Conservation (phyloP, 2,113 vertebrate species). For the Corythaeola cristata region DNA sequence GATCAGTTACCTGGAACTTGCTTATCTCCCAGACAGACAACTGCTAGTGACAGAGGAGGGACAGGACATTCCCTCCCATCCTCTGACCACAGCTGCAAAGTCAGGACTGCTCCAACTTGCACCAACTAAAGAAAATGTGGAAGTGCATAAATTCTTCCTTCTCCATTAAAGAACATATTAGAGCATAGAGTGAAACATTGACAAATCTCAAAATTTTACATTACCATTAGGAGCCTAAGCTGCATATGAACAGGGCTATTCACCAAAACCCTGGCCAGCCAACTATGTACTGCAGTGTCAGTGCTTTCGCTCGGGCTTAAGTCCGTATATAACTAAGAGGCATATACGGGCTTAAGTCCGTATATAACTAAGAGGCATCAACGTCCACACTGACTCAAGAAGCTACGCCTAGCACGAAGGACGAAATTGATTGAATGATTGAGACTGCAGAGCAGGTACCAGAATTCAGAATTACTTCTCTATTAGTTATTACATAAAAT, state of each 20-base stretch:
- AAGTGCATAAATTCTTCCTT: not conserved
- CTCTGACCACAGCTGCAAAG: not conserved
- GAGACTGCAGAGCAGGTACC: not conserved
- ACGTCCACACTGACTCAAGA: not conserved
- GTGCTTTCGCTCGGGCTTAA: not conserved
- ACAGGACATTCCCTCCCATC: not conserved
- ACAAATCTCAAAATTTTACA: not conserved
- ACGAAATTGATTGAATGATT: not conserved
- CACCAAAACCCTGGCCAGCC: not conserved
- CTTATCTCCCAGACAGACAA: not conserved
- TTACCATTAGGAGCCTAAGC: not conserved
- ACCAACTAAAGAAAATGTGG: not conserved
- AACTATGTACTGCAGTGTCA: not conserved
- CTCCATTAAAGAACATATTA: not conserved
- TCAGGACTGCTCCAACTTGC: not conserved
- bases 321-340: not conserved
- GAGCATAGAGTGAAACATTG: not conserved
- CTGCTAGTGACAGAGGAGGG: not conserved
- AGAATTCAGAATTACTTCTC: not conserved
- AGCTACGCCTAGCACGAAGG: not conserved
- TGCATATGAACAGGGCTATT: not conserved
- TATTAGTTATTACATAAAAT: not conserved
- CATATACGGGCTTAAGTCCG: not conserved
- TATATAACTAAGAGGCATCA: not conserved
- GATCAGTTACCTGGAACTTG: not conserved